Base-by-base conservation (phyloP, 2,113 vertebrate genomes). In the Dasypus novemcinctus region DNA sequence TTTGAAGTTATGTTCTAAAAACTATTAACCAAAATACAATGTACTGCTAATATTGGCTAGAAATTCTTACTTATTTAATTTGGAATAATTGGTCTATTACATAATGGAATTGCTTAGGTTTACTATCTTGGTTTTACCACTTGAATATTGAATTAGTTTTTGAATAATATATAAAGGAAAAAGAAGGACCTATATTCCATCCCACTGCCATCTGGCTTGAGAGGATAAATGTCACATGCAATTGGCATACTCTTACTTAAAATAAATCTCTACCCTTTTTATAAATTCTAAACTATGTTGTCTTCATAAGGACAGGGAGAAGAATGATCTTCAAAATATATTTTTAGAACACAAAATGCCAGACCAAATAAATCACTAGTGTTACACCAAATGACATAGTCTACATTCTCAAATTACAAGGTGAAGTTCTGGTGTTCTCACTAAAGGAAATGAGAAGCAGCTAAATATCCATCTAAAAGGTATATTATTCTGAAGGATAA, bases 341-440 rank as follows among this genome's bases (percentile, higher is more conserved):
- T 94, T 95, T 95, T 96, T 95, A 96, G 89, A 94, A 61, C 33
- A 92, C 49, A 95, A 46, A 90, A 90, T 96, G 76, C 46, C 88
- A 95, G 36, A 78, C 54, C 91, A 92, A 61, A 96, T 97, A 92
- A 97, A 97, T 94, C 76, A 95, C 38, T 21, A 91, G 46, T 46
- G 64, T 95, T 94, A 93, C 15, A 90, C 27, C 46, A 88, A 93
- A 68, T 90, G 71, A 72, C 85, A 92, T 82, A 74, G 36, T 52
- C 33, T 87, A 7, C 83, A 69, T 88, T 95, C 46, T 25, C 54
- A 87, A 92, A 25, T 36, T 80, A n/a, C 20, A 61, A 31, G 43
- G 7, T 87, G 27, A 87, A 87, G 13, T 80, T 84, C 33, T 94
- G 61, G 17, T 14, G 2, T 61, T 81, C 71, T 94, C n/a, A 68